phyloP scores from a whole-genome alignment of 2,888 invertebrate species.

The Watsonalla cultraria region DNA sequence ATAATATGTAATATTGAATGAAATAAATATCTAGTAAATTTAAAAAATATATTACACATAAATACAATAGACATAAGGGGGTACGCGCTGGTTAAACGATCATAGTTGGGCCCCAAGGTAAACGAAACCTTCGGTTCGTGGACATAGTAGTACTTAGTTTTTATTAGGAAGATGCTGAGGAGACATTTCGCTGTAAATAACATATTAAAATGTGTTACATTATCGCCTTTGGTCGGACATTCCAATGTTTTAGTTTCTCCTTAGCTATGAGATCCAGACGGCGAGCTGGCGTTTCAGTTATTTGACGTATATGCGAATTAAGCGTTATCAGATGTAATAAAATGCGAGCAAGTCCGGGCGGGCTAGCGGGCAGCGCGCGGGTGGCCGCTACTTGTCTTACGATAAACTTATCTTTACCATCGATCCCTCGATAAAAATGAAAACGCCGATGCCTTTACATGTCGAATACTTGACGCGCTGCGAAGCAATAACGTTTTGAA shows the following conservation, averaged over 20 bases:
- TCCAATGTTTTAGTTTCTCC: slow-evolving; percentile 26
- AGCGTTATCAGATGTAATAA: slow-evolving; percentile 72
- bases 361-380: slow-evolving; percentile 39
- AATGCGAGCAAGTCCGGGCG: slow-evolving; percentile 56
- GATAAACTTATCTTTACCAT: slow-evolving; percentile 75
- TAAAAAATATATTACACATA: too few relatives aligned
- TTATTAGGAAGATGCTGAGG: slow-evolving; percentile 3
- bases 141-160: too few relatives aligned
- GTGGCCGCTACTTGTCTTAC: slow-evolving; percentile 79
- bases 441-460: slow-evolving; percentile 54
- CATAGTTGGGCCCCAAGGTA: too few relatives aligned
- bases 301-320: slow-evolving; percentile 73
- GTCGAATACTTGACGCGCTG: slow-evolving; percentile 66
- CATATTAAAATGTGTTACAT: slow-evolving; percentile 32
- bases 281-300: slow-evolving; percentile 53
- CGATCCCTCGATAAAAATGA: slow-evolving; percentile 76
- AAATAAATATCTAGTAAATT: too few relatives aligned
- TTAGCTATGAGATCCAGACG: slow-evolving; percentile 21
- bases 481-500: slow-evolving; percentile 65
- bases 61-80: too few relatives aligned
- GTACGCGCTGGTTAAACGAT: too few relatives aligned
- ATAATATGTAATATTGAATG: too few relatives aligned
- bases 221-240: slow-evolving; percentile 38
- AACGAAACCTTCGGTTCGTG: too few relatives aligned
- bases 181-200: slow-evolving; percentile 25